phyloP scores from a whole-genome alignment of 2,888 invertebrate genomes.

The Dynastes maya region DNA sequence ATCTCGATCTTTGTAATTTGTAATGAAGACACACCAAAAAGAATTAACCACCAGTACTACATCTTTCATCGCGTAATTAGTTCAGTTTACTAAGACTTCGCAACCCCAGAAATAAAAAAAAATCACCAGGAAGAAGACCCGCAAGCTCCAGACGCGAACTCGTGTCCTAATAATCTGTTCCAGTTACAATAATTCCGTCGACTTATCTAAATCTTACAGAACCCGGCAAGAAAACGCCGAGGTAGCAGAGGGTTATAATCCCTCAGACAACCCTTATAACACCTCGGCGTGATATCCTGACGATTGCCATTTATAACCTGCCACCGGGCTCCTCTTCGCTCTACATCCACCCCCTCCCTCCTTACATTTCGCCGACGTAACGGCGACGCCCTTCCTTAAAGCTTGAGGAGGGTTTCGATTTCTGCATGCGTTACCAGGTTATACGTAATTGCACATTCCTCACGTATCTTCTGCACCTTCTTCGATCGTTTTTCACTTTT shows the following conservation, averaged over 20 bases:
- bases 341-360: not conserved
- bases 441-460: slow-evolving; percentile 41
- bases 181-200: slow-evolving; percentile 41
- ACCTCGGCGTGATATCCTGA: slow-evolving; percentile 46
- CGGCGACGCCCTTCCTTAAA: not conserved
- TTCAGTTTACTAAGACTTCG: too few relatives aligned
- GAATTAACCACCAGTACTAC: too few relatives aligned
- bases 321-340: not conserved
- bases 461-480: slow-evolving; percentile 2
- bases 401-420: slow-evolving; percentile 21
- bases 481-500: slow-evolving; percentile 1
- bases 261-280: slow-evolving; percentile 42
- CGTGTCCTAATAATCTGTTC: slow-evolving; percentile 38
- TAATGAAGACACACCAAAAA: too few relatives aligned
- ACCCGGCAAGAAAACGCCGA: slow-evolving; percentile 40
- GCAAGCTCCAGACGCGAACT: not conserved
- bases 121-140: not conserved
- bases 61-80: too few relatives aligned
- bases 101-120: too few relatives aligned
- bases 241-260: slow-evolving; percentile 47
- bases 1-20: too few relatives aligned
- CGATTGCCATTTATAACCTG: slow-evolving; percentile 49
- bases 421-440: slow-evolving; percentile 29
- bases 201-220: slow-evolving; percentile 45
- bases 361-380: not conserved